Percentiles rank a stretch among this genome's conserved stretches.
These are phyloP conservation scores for Heliconius eleuchia DNA, from an alignment of 1,140 invertebrate genomes.

Conservation along the genomic window DNA sequence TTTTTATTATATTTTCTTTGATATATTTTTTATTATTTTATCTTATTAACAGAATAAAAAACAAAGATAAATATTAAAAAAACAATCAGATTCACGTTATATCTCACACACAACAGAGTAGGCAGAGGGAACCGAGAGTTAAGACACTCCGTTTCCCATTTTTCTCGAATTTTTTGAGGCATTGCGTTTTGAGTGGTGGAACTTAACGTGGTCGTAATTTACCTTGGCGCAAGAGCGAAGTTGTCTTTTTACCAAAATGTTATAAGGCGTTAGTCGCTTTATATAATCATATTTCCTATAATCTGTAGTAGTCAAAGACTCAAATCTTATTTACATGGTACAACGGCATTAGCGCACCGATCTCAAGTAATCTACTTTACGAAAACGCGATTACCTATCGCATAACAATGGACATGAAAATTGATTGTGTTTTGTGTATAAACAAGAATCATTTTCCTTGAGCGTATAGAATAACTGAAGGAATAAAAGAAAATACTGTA, in stretches of 20 bases:
- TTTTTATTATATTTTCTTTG: too few relatives aligned
- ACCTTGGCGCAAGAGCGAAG: too few relatives aligned
- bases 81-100: too few relatives aligned
- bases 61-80: too few relatives aligned
- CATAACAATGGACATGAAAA: conserved; percentile 40
- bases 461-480: conserved; percentile 9
- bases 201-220: too few relatives aligned
- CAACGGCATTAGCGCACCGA: conserved; percentile 36
- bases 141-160: too few relatives aligned
- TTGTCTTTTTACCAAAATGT: neutral
- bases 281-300: conserved; percentile 34
- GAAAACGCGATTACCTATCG: conserved; percentile 39
- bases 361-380: conserved; percentile 38
- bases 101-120: too few relatives aligned
- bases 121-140: too few relatives aligned
- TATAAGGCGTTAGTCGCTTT: neutral
- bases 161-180: too few relatives aligned
- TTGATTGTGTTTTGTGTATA: conserved; percentile 37
- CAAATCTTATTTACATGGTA: conserved; percentile 40
- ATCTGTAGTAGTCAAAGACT: conserved; percentile 37
- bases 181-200: too few relatives aligned
- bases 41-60: too few relatives aligned
- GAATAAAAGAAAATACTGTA: conserved; percentile 6
- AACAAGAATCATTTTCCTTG: conserved; percentile 28
- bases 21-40: too few relatives aligned